Base-by-base conservation (phyloP, 1,140 invertebrate species). In the Drosophila obscura region DNA sequence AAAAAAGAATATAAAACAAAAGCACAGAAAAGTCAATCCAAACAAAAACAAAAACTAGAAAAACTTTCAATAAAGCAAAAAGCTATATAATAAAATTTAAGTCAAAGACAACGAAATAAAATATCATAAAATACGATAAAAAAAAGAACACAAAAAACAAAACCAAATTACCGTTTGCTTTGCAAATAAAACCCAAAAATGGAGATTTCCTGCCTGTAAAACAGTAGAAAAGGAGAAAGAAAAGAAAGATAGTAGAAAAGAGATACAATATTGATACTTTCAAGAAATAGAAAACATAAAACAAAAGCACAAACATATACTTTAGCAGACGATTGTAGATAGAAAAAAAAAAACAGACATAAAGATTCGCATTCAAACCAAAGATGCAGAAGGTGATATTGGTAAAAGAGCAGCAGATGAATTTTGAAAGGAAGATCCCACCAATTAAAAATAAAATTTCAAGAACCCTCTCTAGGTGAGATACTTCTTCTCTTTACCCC, bases 111-210 rank as follows among this genome's bases (percentile, higher is more conserved):
- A 28, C 56, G 41, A 62, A 28, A 26, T 6, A 59, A 49, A 64
- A 35, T 52, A 22, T 26, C 46, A 57, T 15, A 57, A 45, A 77
- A 68, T 15, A 72, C 24, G 19, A 71, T 43, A 49, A 56, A 68
- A 24, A 49, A 48, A 62, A 53, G 13, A 44, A 58, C 16, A 72
- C 26, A 64, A 59, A 62, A 64, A 61, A 45, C 55, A 56, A 65
- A 77, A 74, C 51, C 46, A 91, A 81, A 77, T 90, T 91, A 91
- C 90, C 90, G 90, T 91, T 91, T 80, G 90, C 83, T 90, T 91
- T 91, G 85, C 90, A 91, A 91, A 91, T 91, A 67, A 91, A 91
- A 87, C 90, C 90, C 90, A 91, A 91, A 91, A 91, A 91, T 80
- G 90, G 90, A 78, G 90, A 91, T 91, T 91, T 91, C 90, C 90